Evolutionary conservation across 2,888 invertebrate species (phyloP).

Genomic region (Chrysopilus asiliformis): DNA sequence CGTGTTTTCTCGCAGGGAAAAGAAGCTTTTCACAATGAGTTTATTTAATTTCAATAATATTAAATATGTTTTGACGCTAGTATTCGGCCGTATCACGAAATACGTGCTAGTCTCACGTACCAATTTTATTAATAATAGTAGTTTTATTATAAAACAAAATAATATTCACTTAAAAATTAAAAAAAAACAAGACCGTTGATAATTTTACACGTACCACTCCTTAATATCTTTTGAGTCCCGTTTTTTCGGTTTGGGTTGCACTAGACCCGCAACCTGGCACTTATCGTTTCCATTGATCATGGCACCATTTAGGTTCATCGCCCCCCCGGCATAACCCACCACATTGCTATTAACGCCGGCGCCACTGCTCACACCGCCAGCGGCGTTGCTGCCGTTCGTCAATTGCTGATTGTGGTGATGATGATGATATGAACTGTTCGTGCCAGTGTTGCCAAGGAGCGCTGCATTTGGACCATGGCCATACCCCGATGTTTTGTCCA

Average conservation of each 20-base stretch:
- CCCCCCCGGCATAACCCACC: constrained; percentile 19
- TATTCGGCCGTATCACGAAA: neutral
- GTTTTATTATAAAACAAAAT: constrained; percentile 4
- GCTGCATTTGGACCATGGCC: constrained; percentile 71
- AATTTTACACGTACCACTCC: constrained; percentile 87
- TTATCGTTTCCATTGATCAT: constrained; percentile 31
- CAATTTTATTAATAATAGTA: constrained; percentile 2
- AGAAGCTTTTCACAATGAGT: no score
- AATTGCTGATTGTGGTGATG: constrained; percentile 31
- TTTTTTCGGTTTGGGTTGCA: constrained; percentile 47
- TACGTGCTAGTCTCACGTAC: neutral
- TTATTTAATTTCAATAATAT: no score
- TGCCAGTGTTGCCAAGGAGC: constrained; percentile 50
- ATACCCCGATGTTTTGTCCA: constrained; percentile 55
- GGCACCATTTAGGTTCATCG: constrained; percentile 24
- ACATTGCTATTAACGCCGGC: constrained; percentile 20
- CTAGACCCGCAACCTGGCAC: constrained; percentile 33
- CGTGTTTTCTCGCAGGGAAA: no score
- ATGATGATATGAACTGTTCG: constrained; percentile 36
- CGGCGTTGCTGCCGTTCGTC: constrained; percentile 11
- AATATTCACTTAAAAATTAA: constrained; percentile 1
- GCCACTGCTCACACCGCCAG: constrained; percentile 10
- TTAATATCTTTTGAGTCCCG: constrained; percentile 79
- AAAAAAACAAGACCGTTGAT: neutral
- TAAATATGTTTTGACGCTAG: neutral